These are phyloP conservation scores for Bolinopsis microptera DNA, from an alignment of 37 sponge, comb jelly and placozoan genomes.

Conservation along the genomic window DNA sequence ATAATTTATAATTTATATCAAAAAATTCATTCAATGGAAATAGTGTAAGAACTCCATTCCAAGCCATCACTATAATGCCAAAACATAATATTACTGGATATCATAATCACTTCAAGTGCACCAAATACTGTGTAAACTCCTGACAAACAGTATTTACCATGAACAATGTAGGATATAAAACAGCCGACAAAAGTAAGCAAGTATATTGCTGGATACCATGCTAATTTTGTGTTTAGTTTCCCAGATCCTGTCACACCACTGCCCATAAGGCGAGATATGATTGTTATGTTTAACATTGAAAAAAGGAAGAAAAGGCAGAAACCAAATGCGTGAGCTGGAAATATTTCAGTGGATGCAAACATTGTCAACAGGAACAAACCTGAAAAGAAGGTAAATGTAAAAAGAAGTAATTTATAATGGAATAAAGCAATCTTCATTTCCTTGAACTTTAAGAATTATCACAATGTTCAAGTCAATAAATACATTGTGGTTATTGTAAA, in stretches of 20 bases:
- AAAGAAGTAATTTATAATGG: not conserved
- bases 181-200: constrained; percentile 36
- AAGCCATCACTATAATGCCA: constrained; percentile 23
- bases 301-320: constrained; percentile 35
- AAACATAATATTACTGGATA: constrained; percentile 21
- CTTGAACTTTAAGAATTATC: too few species aligned
- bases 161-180: constrained; percentile 36
- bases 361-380: constrained; percentile 59
- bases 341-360: constrained; percentile 61
- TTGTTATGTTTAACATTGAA: constrained; percentile 25
- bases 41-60: constrained; percentile 10
- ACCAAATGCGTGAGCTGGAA: constrained; percentile 38
- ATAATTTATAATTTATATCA: too few species aligned
- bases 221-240: not conserved
- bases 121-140: constrained; percentile 58
- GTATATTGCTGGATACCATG: not conserved
- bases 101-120: constrained; percentile 27
- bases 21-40: constrained; percentile 44
- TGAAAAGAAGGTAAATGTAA: not conserved
- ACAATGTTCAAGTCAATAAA: too few species aligned
- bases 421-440: too few species aligned
- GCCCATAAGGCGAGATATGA: not conserved
- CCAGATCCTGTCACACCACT: constrained; percentile 46
- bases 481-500: too few species aligned
- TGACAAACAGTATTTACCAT: not conserved